Evolutionary conservation across 1,140 invertebrate genomes (phyloP).

Genomic region (Eriocheir sinensis): DNA sequence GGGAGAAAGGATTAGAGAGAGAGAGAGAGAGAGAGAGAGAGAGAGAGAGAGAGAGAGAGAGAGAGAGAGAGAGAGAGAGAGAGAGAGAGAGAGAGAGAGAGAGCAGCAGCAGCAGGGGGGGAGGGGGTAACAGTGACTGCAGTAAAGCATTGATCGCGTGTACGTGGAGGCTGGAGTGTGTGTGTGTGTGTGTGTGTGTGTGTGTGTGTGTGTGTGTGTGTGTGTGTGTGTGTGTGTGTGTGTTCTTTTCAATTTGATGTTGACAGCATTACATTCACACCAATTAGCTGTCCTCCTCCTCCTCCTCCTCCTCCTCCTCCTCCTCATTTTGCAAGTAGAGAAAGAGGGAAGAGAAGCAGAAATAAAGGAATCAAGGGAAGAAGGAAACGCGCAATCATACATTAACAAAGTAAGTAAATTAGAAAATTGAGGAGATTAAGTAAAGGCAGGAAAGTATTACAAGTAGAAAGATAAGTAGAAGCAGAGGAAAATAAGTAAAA

Average conservation of each 20-base stretch:
- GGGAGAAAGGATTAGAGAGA: conserved; percentile 40
- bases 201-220: conserved; percentile 46
- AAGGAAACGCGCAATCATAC: too few species aligned
- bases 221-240: conserved; percentile 20
- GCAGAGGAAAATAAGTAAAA: too few species aligned
- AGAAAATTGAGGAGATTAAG: too few species aligned
- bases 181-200: conserved; percentile 64
- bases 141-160: conserved; percentile 42
- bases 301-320: conserved; percentile 25
- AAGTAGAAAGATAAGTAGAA: too few species aligned
- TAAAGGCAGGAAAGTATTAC: too few species aligned
- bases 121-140: conserved; percentile 8
- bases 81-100: background rate
- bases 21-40: conserved; percentile 38
- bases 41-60: conserved; percentile 56
- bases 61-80: conserved; percentile 35
- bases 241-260: conserved; percentile 1
- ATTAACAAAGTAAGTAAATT: too few species aligned
- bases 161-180: conserved; percentile 28
- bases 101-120: background rate
- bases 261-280: background rate
- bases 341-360: too few species aligned
- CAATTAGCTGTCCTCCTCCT: background rate
- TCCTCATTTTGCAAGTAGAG: too few species aligned
- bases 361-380: background rate